Percentiles rank a stretch among this genome's conserved stretches.
These are phyloP conservation scores for Hanleya hanleyi DNA, from an alignment of 2,888 invertebrate species.

Conservation along the genomic window DNA sequence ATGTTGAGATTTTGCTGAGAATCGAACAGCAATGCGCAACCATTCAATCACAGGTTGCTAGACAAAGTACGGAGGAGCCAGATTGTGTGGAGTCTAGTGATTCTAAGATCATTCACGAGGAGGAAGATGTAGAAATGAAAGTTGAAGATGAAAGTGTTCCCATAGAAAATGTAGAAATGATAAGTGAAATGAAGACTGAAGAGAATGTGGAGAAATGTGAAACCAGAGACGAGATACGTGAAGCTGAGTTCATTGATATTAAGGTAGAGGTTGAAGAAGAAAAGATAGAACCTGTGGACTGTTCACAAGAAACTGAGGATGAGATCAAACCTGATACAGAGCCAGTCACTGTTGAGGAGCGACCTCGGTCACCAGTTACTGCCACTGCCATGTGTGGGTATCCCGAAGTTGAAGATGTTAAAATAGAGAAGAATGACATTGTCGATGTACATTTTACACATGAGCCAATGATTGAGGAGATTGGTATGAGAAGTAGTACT, in stretches of 20 bases:
- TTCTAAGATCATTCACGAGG: constrained; percentile 7
- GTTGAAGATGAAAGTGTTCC: constrained; percentile 13
- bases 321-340: too few species aligned
- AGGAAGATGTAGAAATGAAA: constrained; percentile 26
- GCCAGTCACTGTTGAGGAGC: constrained; percentile 20
- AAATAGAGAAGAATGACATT: too few species aligned
- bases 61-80: constrained; percentile 17
- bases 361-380: neutral
- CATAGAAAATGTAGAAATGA: neutral
- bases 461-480: too few species aligned
- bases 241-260: too few species aligned
- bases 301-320: too few species aligned
- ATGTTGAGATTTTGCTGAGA: constrained; percentile 73
- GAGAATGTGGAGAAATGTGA: constrained; percentile 11
- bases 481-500: too few species aligned
- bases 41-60: constrained; percentile 67
- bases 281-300: too few species aligned
- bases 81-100: constrained; percentile 4
- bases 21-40: constrained; percentile 76
- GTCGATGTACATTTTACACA: too few species aligned
- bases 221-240: neutral
- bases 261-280: too few species aligned
- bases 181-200: constrained; percentile 19
- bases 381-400: neutral
- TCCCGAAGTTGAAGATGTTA: too few species aligned